phyloP scores from a whole-genome alignment of 2,888 invertebrate genomes.

The Drosophila mulleri region DNA sequence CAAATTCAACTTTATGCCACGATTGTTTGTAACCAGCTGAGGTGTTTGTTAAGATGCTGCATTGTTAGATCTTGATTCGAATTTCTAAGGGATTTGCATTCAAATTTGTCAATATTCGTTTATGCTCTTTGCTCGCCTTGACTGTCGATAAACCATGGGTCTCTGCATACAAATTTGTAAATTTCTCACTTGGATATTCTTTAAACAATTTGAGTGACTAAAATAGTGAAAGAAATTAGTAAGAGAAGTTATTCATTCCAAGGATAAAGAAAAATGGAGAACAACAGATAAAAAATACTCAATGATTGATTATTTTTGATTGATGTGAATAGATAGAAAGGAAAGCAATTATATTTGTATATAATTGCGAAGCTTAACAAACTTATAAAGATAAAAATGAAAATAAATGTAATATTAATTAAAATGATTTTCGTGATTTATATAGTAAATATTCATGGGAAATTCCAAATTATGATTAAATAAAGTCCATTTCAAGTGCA shows the following conservation, averaged over 20 bases:
- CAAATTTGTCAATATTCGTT: neutral
- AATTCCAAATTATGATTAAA: neutral
- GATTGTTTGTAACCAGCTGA: neutral
- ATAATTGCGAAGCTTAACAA: neutral
- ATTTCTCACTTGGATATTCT: too few species aligned
- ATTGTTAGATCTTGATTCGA: conserved; percentile 4
- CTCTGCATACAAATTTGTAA: neutral
- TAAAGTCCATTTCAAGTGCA: neutral
- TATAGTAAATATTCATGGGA: neutral
- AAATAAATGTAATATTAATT: too few species aligned
- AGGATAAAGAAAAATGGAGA: neutral
- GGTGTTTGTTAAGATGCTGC: neutral
- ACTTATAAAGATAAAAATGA: too few species aligned
- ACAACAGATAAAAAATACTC: neutral
- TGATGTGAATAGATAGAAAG: neutral
- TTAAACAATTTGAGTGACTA: too few species aligned
- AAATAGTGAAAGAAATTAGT: too few species aligned
- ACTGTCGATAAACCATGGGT: neutral
- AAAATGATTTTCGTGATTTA: neutral
- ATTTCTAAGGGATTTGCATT: neutral
- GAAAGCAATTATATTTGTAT: neutral
- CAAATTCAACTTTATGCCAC: conserved; percentile 8
- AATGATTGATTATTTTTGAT: neutral
- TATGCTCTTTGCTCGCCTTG: neutral
- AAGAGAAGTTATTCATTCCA: too few species aligned